A percentile compares a stretch with the other conserved stretches of the same genome.
phyloP scores from a whole-genome alignment of 2,888 invertebrate species.

The Brenthis daphne region DNA sequence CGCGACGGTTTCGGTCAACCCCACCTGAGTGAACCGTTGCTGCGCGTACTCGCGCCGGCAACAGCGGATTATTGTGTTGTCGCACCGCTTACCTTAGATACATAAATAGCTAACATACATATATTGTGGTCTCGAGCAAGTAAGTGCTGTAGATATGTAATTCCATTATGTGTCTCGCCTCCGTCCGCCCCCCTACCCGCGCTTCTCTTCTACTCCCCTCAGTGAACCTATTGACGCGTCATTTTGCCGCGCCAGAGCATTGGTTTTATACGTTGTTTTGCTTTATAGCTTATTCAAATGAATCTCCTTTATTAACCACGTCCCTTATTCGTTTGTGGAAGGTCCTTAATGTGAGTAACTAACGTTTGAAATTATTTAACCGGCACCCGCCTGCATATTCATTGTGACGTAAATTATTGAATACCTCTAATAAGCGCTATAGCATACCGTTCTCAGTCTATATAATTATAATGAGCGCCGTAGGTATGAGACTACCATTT shows the following conservation, averaged over 20 bases:
- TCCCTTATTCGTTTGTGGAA: slow-evolving; percentile 14
- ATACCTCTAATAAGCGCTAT: slow-evolving; percentile 19
- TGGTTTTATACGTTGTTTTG: slow-evolving; percentile 68
- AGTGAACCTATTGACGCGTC: slow-evolving; percentile 69
- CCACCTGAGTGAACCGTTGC: slow-evolving; percentile 59
- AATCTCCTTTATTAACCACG: slow-evolving; percentile 53
- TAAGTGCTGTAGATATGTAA: slow-evolving; percentile 75
- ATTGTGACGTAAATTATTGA: slow-evolving; percentile 5
- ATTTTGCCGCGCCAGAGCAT: slow-evolving; percentile 69
- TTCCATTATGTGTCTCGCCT: slow-evolving; percentile 78
- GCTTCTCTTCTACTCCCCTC: slow-evolving; percentile 53
- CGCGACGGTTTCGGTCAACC: slow-evolving; percentile 51
- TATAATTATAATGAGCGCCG: slow-evolving; percentile 37
- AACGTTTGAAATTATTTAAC: slow-evolving; percentile 23
- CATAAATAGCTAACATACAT: slow-evolving; percentile 53
- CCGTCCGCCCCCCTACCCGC: slow-evolving; percentile 65
- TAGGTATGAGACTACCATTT: slow-evolving; percentile 53
- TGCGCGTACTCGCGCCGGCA: slow-evolving; percentile 50
- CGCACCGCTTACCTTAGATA: slow-evolving; percentile 48
- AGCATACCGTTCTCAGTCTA: slow-evolving; percentile 39
- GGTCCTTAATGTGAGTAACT: slow-evolving; percentile 25
- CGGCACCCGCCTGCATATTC: slow-evolving; percentile 2
- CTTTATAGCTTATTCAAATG: slow-evolving; percentile 69
- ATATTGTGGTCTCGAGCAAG: slow-evolving; percentile 65
- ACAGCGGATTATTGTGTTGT: slow-evolving; percentile 45